phyloP scores from a whole-genome alignment of 2,888 invertebrate genomes.

The Frankliniella fusca region DNA sequence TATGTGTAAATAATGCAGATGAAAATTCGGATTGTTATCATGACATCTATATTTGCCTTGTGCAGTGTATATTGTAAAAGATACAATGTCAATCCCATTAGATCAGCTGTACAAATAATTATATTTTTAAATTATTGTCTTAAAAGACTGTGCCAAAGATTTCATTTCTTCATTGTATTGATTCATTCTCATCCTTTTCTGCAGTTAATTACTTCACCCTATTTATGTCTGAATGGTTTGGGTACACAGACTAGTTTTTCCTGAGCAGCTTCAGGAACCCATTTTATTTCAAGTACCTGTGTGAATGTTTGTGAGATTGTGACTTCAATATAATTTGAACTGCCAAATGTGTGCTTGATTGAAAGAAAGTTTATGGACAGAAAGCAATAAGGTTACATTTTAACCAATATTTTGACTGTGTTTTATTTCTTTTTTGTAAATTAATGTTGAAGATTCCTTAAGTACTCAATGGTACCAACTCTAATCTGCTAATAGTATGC shows the following conservation, averaged over 20 bases:
- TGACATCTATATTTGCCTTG: not conserved
- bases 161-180: not conserved
- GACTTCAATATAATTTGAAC: not conserved
- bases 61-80: not conserved
- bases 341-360: not conserved
- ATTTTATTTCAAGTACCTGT: not conserved
- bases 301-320: constrained; percentile 10
- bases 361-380: not conserved
- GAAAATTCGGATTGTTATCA: too few species aligned
- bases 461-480: constrained; percentile 5
- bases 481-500: not conserved
- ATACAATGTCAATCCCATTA: not conserved
- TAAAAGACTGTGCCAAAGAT: constrained; percentile 6
- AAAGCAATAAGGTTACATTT: not conserved
- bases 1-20: not conserved
- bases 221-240: constrained; percentile 8
- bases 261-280: not conserved
- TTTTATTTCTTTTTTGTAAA: not conserved
- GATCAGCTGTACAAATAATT: not conserved
- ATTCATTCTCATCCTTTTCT: not conserved
- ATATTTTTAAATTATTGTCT: not conserved
- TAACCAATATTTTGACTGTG: not conserved
- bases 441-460: not conserved
- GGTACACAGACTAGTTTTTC: not conserved
- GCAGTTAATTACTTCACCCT: not conserved